A percentile compares a stretch with the other conserved stretches of the same genome.
These are phyloP conservation scores for Lapara coniferarum DNA, from an alignment of 2,888 invertebrate genomes.

Conservation along the genomic window DNA sequence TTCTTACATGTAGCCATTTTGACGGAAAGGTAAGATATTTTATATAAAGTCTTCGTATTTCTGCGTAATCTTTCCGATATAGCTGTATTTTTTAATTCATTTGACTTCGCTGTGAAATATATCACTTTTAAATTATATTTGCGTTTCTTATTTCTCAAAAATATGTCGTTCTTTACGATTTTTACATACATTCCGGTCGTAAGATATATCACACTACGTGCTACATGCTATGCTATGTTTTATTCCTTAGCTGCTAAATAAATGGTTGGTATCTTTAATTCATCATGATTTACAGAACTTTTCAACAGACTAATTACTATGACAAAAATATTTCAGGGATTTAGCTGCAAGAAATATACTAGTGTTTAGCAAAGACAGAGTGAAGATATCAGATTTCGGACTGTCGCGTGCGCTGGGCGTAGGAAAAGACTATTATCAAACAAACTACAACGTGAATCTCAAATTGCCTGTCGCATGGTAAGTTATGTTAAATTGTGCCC, in stretches of 20 bases:
- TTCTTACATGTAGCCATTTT: not conserved
- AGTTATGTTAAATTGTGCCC: constrained; percentile 47
- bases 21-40: not conserved
- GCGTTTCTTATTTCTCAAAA: not conserved
- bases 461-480: constrained; percentile 99
- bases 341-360: constrained; percentile 98
- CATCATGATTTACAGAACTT: too few relatives aligned
- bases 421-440: constrained; percentile 99
- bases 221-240: not conserved
- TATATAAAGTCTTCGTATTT: not conserved
- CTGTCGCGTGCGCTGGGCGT: constrained; percentile 97
- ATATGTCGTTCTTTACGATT: not conserved
- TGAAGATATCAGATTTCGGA: constrained; percentile 99
- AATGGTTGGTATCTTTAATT: not conserved
- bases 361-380: constrained; percentile 97
- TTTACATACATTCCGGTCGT: not conserved
- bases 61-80: not conserved
- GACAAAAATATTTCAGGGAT: constrained; percentile 84
- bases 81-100: not conserved
- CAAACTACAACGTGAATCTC: constrained; percentile 98
- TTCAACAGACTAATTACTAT: not conserved
- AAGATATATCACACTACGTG: not conserved
- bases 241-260: not conserved
- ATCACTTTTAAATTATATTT: not conserved
- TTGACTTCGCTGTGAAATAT: not conserved